These are phyloP conservation scores for Anisognathus igniventris DNA, from an alignment of 2,797 vertebrate genomes.

Conservation along the genomic window DNA sequence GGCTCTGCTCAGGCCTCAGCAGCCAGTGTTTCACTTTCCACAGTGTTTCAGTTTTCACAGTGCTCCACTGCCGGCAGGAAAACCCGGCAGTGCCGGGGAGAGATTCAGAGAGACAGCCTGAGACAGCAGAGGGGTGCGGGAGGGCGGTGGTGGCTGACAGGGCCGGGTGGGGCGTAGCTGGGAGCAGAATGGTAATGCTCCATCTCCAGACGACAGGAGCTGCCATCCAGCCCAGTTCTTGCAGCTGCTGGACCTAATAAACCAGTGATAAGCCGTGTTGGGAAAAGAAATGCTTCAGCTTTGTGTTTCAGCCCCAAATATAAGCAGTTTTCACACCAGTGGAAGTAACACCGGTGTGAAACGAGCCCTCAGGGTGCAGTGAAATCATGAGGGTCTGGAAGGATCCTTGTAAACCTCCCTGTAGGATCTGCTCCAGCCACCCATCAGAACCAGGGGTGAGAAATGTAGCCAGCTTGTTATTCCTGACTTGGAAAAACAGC, in stretches of 20 bases:
- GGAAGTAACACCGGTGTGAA: not conserved
- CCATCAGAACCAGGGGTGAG: not conserved
- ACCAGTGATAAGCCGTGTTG: accelerated
- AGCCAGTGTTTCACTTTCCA: not conserved
- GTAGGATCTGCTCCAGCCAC: not conserved
- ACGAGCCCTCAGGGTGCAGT: not conserved
- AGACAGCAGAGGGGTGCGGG: accelerated
- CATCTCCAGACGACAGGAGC: not conserved
- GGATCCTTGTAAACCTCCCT: not conserved
- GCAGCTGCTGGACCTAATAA: not conserved
- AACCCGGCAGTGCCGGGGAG: not conserved
- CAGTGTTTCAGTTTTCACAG: not conserved
- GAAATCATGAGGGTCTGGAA: accelerated
- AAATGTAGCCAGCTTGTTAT: not conserved
- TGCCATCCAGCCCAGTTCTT: not conserved
- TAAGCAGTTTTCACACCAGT: not conserved
- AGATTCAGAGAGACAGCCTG: not conserved
- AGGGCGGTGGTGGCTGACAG: not conserved
- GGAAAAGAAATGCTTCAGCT: not conserved
- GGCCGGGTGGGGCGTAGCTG: accelerated
- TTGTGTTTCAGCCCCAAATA: not conserved
- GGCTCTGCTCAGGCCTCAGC: not conserved
- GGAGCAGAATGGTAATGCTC: not conserved
- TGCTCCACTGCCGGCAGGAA: not conserved
- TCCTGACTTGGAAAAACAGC: not conserved